phyloP scores from a whole-genome alignment of 1,140 invertebrate species.

The Cyrtorhinus lividipennis region DNA sequence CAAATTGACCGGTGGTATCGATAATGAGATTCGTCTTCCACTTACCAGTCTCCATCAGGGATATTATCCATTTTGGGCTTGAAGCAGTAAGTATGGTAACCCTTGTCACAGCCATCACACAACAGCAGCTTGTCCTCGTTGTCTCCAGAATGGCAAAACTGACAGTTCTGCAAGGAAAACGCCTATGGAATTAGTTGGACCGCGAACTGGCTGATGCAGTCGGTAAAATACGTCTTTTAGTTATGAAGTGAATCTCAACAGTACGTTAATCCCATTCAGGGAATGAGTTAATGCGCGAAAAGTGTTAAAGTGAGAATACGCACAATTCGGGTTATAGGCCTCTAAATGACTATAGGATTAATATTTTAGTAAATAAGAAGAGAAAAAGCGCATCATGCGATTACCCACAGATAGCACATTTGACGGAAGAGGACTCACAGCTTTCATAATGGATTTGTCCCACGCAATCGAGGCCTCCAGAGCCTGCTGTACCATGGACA shows the following conservation, averaged over 20 bases:
- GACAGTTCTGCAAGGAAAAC: conserved; percentile 69
- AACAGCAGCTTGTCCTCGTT: conserved; percentile 88
- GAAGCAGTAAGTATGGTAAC: conserved; percentile 97
- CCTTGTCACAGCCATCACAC: conserved; percentile 94
- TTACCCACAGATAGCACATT: conserved; percentile 27
- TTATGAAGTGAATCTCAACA: conserved; percentile 30
- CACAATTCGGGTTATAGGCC: too few species aligned
- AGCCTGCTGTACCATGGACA: conserved; percentile 79
- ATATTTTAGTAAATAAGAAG: conserved; percentile 25
- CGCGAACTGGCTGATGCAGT: too few species aligned
- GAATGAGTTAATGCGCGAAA: not conserved
- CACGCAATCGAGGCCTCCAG: conserved; percentile 86
- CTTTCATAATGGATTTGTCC: conserved; percentile 99
- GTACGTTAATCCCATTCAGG: too few species aligned
- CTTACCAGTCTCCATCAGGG: conserved; percentile 92
- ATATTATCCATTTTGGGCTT: conserved; percentile 91
- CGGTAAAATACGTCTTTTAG: not conserved
- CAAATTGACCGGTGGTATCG: too few species aligned
- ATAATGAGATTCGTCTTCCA: too few species aligned
- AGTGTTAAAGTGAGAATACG: too few species aligned
- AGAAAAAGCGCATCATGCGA: conserved; percentile 32
- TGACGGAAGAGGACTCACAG: conserved; percentile 48
- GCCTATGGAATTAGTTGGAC: not conserved
- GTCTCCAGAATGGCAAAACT: conserved; percentile 90
- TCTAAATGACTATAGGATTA: too few species aligned